phyloP scores from a whole-genome alignment of 2,113 vertebrate genomes.

The Etheostoma cragini region DNA sequence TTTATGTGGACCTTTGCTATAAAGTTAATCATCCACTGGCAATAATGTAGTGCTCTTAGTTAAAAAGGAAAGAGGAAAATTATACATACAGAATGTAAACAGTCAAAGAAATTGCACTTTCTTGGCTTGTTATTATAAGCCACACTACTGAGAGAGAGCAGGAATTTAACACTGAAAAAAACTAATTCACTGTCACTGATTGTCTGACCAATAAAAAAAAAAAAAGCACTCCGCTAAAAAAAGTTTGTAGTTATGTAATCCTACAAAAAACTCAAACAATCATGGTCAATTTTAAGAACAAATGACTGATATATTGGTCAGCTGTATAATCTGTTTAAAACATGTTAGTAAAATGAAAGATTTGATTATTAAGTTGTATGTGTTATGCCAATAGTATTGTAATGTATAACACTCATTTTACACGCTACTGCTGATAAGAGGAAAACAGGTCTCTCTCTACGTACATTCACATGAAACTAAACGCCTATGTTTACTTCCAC shows the following conservation, averaged over 20 bases:
- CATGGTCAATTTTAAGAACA: conserved; percentile 76
- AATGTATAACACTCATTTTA: conserved; percentile 68
- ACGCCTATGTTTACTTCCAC: conserved; percentile 55
- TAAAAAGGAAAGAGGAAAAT: conserved; percentile 74
- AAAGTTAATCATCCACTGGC: conserved; percentile 84
- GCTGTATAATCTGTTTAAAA: conserved; percentile 68
- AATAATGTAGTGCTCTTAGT: conserved; percentile 83
- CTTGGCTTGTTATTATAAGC: conserved; percentile 76
- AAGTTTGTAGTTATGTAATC: conserved; percentile 48
- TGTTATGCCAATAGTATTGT: conserved; percentile 68
- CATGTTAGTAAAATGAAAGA: conserved; percentile 68
- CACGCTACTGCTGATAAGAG: conserved; percentile 69
- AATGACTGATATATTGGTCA: conserved; percentile 78
- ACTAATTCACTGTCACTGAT: conserved; percentile 75
- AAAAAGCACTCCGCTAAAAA: conserved; percentile 55
- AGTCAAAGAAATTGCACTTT: conserved; percentile 85
- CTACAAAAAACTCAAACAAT: conserved; percentile 78
- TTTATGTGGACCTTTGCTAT: conserved; percentile 82
- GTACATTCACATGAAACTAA: conserved; percentile 78
- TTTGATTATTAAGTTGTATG: conserved; percentile 57
- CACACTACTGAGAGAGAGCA: conserved; percentile 77
- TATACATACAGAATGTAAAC: conserved; percentile 83
- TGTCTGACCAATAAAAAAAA: conserved; percentile 75
- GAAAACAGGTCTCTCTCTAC: conserved; percentile 67
- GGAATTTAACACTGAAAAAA: conserved; percentile 64